Evolutionary conservation across 1,140 invertebrate species (phyloP), one percentile per base, ranked within the genome.

Genomic region (Drosophila lacertosa): DNA sequence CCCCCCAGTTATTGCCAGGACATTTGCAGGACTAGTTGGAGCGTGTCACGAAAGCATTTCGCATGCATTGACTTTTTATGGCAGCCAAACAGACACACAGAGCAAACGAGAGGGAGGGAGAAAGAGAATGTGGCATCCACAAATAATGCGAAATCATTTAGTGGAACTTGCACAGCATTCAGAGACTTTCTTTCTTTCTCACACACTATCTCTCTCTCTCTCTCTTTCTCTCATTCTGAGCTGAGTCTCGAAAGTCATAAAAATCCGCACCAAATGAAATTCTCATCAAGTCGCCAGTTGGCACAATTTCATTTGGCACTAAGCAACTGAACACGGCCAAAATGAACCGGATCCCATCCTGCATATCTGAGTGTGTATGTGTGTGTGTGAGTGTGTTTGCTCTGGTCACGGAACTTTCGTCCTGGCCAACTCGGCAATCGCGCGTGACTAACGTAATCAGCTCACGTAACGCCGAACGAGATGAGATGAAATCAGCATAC

Each of bases 111-210:
- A 16, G n/a, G 3, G 40, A 11, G 24, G 51, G 32, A 37, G 32
- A 3, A 6, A 33, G 11, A 51, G 47, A 47, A 24, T 22, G 18
- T 3, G 22, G 40, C 65, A 50, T 67, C 50, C 57, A 78, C 65
- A 82, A 82, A 89, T 89, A 89, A 89, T 89, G 88, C 88, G 89
- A 89, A 89, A 89, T 89, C 86, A 89, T 89, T 89, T 89, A 83
- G 77, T 75, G 47, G 50, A 80, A 62, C 71, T 83, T 54, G 22
- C 35, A 33, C 33, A 68, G 42, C 11, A 13, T 29, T 35, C 39
- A 62, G 50, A 40, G 39, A 35, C 24, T 13, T 44, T 64, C 29
- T 33, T 48, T 42, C 37, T 48, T 59, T 45, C 15, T 20, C 7
- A 54, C 53, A 66, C n/a, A 18, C 54, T 33, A 33, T 37, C 59